A percentile compares a stretch with the other conserved stretches of the same genome.
These are phyloP conservation scores for Chydorus sphaericus DNA, from an alignment of 2,888 invertebrate genomes.

Conservation along the genomic window DNA sequence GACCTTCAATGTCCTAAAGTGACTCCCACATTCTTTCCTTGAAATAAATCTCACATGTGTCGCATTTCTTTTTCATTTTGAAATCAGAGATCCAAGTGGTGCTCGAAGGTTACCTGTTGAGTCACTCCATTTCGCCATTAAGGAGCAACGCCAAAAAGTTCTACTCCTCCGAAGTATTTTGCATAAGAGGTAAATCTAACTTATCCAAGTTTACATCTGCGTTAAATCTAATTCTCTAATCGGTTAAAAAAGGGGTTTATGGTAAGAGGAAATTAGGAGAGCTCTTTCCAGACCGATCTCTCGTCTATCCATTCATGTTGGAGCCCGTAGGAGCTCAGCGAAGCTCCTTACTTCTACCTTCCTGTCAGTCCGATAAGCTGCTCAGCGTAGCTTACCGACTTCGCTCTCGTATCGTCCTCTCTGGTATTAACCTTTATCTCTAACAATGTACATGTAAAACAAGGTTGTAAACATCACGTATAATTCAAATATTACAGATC, in stretches of 20 bases:
- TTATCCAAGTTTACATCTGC: not conserved
- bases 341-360: not conserved
- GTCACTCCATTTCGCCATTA: not conserved
- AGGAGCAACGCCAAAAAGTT: not conserved
- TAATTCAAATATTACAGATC: not conserved
- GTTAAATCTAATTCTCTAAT: not conserved
- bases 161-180: conserved; percentile 1
- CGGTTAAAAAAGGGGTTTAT: not conserved
- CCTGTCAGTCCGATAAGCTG: not conserved
- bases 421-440: too few species aligned
- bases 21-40: not conserved
- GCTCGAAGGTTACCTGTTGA: conserved; percentile 1
- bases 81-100: not conserved
- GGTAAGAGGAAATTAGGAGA: not conserved
- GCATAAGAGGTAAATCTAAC: not conserved
- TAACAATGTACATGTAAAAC: too few species aligned
- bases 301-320: not conserved
- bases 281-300: not conserved
- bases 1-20: not conserved
- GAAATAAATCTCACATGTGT: not conserved
- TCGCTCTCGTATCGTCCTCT: not conserved
- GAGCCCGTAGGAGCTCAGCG: not conserved
- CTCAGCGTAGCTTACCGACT: not conserved
- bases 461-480: too few species aligned
- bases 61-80: not conserved